Evolutionary conservation across 2,797 vertebrate genomes (phyloP).

Genomic region (Chiloscyllium punctatum): DNA sequence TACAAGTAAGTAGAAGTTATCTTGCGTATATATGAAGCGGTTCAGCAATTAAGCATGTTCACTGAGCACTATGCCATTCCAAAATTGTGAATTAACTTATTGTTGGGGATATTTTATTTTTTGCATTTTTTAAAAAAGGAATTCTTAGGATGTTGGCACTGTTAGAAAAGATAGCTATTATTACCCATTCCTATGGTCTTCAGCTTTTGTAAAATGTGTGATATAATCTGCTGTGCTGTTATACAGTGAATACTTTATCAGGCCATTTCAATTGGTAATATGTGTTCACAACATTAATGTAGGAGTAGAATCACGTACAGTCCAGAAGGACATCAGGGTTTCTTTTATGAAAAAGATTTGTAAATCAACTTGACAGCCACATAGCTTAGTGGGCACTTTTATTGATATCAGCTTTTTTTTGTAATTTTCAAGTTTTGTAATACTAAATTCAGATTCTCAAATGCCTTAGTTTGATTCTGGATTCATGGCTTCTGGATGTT

Average conservation of each 20-base stretch:
- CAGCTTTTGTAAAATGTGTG: not conserved
- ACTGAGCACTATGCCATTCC: not conserved
- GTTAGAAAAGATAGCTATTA: not conserved
- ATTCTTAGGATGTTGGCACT: not conserved
- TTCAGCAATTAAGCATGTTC: not conserved
- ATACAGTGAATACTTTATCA: not conserved
- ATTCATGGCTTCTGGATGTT: not conserved
- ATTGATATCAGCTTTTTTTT: not conserved
- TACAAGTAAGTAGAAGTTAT: not conserved
- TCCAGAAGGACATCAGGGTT: not conserved
- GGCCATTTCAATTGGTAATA: not conserved
- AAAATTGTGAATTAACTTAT: not conserved
- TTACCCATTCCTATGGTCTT: not conserved
- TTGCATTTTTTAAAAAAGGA: not conserved
- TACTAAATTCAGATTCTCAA: not conserved
- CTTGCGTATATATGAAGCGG: not conserved
- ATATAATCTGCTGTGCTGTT: not conserved
- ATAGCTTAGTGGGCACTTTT: not conserved
- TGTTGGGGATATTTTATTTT: not conserved
- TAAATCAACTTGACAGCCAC: not conserved
- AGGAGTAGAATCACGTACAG: not conserved
- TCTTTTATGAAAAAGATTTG: not conserved
- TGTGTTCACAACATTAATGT: not conserved
- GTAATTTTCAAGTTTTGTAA: not conserved
- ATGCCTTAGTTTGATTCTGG: not conserved